These are phyloP conservation scores for Thinocorus orbignyianus DNA, from an alignment of 2,113 vertebrate species.

Conservation along the genomic window DNA sequence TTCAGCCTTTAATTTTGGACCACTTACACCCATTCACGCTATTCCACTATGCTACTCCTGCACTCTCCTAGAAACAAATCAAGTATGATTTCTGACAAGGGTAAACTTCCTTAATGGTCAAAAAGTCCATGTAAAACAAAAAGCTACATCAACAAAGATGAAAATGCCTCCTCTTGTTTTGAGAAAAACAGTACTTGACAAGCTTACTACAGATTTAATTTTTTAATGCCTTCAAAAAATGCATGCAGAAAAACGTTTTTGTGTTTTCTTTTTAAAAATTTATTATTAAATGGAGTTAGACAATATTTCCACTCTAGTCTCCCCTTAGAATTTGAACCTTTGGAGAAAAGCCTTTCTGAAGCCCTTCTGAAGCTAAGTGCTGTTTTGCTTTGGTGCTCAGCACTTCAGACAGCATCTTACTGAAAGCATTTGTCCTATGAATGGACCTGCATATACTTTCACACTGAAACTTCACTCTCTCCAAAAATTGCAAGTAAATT, in stretches of 20 bases:
- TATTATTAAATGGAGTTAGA: neutral
- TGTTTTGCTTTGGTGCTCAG: conserved; percentile 36
- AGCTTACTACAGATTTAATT: conserved; percentile 23
- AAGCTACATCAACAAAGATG: conserved; percentile 68
- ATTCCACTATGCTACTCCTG: conserved; percentile 59
- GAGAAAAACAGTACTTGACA: conserved; percentile 58
- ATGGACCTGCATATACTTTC: neutral
- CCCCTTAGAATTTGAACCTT: conserved; percentile 31
- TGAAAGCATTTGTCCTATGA: neutral
- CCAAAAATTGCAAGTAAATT: conserved; percentile 7
- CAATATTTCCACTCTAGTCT: conserved; percentile 22
- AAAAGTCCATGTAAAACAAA: conserved; percentile 55
- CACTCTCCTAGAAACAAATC: conserved; percentile 65
- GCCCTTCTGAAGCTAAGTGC: conserved; percentile 7
- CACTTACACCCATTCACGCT: conserved; percentile 63
- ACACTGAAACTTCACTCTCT: conserved; percentile 28
- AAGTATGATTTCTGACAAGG: conserved; percentile 69
- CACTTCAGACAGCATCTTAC: neutral
- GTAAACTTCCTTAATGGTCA: conserved; percentile 47
- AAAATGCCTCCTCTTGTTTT: conserved; percentile 73
- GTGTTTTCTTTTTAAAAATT: neutral
- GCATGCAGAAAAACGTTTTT: conserved; percentile 48
- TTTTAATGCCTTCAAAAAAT: conserved; percentile 60
- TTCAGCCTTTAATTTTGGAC: conserved; percentile 73
- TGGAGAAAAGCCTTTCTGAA: conserved; percentile 14